These are phyloP conservation scores for Crepidodera aurea DNA, from an alignment of 2,888 invertebrate genomes.

Conservation along the genomic window DNA sequence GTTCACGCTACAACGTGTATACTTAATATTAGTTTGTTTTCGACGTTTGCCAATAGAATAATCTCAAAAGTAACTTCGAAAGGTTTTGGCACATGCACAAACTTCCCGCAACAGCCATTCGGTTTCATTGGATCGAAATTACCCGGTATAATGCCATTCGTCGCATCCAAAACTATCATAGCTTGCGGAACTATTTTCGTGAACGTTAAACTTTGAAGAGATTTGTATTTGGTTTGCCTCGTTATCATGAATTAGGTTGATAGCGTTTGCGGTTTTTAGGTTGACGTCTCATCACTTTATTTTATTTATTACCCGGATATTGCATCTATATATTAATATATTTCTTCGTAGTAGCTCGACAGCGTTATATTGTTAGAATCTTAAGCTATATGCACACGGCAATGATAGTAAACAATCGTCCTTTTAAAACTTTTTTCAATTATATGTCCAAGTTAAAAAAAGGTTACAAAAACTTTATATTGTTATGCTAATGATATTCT, in stretches of 20 bases:
- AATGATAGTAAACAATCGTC: too few relatives aligned
- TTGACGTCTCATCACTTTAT: background rate
- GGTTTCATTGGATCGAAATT: background rate
- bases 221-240: background rate
- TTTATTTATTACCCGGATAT: background rate
- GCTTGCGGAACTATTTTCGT: background rate
- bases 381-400: too few relatives aligned
- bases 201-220: background rate
- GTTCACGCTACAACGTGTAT: too few relatives aligned
- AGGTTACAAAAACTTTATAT: too few relatives aligned
- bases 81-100: background rate
- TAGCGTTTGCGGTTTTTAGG: background rate
- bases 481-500: too few relatives aligned
- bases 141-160: background rate
- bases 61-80: background rate
- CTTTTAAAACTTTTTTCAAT: too few relatives aligned
- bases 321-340: background rate
- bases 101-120: background rate
- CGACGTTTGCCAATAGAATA: background rate
- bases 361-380: background rate
- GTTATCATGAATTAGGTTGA: background rate
- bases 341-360: background rate
- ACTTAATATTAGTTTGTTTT: background rate
- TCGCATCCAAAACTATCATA: background rate
- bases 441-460: too few relatives aligned